phyloP scores from a whole-genome alignment of 2,113 vertebrate genomes.

The Merops nubicus region DNA sequence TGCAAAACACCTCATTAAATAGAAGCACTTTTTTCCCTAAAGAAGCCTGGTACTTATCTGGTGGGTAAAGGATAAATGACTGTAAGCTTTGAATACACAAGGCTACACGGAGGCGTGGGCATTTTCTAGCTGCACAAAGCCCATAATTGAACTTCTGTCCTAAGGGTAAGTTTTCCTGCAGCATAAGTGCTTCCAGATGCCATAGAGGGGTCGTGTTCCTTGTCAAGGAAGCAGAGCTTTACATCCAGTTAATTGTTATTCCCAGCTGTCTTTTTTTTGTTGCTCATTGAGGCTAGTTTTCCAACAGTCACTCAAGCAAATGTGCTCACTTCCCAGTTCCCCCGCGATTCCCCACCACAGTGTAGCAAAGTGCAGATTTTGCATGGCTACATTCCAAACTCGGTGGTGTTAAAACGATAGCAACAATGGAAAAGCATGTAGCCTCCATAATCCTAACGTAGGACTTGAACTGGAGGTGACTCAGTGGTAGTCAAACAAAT shows the following conservation, averaged over 20 bases:
- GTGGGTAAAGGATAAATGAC: constrained; percentile 19
- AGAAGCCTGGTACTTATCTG: not conserved
- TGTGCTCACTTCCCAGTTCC: constrained; percentile 42
- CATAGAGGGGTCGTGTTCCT: not conserved
- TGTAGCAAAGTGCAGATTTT: constrained; percentile 33
- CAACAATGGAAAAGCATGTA: constrained; percentile 11
- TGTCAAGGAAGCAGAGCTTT: constrained; percentile 40
- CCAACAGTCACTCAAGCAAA: constrained; percentile 40
- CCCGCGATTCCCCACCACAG: not conserved
- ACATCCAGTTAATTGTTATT: constrained; percentile 40
- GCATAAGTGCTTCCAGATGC: constrained; percentile 40
- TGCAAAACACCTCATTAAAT: constrained; percentile 19
- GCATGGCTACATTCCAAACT: constrained; percentile 24
- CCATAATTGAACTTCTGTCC: constrained; percentile 60
- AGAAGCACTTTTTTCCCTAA: not conserved
- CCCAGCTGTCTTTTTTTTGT: not conserved
- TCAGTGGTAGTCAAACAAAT: constrained; percentile 15
- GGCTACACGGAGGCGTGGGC: not conserved
- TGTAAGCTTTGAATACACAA: constrained; percentile 15
- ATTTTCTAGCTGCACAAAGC: constrained; percentile 41
- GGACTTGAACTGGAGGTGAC: not conserved
- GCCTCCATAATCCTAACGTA: not conserved
- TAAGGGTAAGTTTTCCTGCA: constrained; percentile 41
- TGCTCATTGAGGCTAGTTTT: constrained; percentile 9
- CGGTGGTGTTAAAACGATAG: constrained; percentile 4